Evolutionary conservation across 2,797 vertebrate genomes (phyloP).

Genomic region (Chanos chanos): DNA sequence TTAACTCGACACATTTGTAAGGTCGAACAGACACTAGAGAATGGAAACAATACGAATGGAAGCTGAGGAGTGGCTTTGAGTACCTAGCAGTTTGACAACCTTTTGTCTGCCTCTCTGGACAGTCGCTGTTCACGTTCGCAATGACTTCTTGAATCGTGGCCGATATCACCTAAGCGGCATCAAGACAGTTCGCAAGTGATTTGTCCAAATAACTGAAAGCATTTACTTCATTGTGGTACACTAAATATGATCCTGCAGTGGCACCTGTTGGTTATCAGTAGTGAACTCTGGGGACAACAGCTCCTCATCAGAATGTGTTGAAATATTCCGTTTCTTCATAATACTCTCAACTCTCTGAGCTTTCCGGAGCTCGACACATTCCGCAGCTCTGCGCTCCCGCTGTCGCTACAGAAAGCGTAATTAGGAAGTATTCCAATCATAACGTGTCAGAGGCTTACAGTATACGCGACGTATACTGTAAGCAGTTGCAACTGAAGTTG

Average conservation of each 20-base stretch:
- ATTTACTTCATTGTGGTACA: no score
- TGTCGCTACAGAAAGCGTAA: constrained; percentile 62
- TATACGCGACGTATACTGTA: no score
- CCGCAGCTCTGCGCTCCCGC: constrained; percentile 71
- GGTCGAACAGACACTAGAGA: neutral
- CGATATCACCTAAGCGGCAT: constrained; percentile 46
- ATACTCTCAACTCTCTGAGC: constrained; percentile 81
- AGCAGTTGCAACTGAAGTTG: no score
- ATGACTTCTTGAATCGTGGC: constrained; percentile 73
- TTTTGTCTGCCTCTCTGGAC: constrained; percentile 61
- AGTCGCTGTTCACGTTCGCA: constrained; percentile 61
- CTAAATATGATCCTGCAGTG: no score
- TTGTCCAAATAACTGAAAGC: no score
- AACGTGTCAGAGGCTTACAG: no score
- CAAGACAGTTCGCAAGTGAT: neutral
- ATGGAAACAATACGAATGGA: no score
- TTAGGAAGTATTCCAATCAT: neutral
- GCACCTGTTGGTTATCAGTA: constrained; percentile 48
- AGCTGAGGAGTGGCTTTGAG: constrained; percentile 48
- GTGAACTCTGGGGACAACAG: constrained; percentile 51
- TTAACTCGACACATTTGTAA: neutral
- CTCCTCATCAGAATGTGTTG: constrained; percentile 57
- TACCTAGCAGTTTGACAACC: constrained; percentile 85
- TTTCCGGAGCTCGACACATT: constrained; percentile 80
- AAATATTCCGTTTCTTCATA: constrained; percentile 81